Evolutionary conservation across 35 echinoderm and acorn worm genomes (phyloP).

Genomic region (Nesometra sesokonis): DNA sequence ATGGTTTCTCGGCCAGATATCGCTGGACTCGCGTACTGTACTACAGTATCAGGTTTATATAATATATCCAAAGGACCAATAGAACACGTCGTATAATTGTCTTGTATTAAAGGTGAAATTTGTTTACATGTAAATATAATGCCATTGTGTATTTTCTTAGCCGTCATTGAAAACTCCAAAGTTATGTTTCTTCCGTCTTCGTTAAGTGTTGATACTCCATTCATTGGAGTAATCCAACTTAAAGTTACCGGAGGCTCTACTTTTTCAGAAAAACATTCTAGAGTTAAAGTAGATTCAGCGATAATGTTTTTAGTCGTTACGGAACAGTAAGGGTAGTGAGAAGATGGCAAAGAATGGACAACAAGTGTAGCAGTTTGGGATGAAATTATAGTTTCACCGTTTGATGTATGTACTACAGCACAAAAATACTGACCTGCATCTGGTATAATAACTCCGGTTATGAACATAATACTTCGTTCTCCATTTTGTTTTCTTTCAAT

Average conservation of each 20-base stretch:
- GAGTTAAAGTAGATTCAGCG: not conserved
- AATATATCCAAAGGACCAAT: not conserved
- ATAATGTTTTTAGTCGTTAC: not conserved
- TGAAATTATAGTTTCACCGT: not conserved
- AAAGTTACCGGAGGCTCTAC: not conserved
- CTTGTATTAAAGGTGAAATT: not conserved
- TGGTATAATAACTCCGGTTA: not conserved
- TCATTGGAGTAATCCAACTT: not conserved
- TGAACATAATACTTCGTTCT: not conserved
- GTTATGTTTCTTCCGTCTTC: not conserved
- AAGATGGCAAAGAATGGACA: not conserved
- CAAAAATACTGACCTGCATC: not conserved
- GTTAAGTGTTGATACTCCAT: not conserved
- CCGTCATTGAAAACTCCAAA: not conserved
- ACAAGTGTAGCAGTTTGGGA: not conserved
- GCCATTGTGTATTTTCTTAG: not conserved
- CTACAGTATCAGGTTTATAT: not conserved
- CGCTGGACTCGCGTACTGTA: not conserved
- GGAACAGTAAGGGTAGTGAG: not conserved
- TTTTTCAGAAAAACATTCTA: not conserved
- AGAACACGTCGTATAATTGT: not conserved
- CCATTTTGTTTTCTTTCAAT: not conserved
- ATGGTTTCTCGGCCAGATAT: not conserved
- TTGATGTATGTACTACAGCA: not conserved
- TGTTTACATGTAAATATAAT: not conserved